Evolutionary conservation across 2,113 vertebrate genomes (phyloP).

Genomic region (Eulemur macaco): DNA sequence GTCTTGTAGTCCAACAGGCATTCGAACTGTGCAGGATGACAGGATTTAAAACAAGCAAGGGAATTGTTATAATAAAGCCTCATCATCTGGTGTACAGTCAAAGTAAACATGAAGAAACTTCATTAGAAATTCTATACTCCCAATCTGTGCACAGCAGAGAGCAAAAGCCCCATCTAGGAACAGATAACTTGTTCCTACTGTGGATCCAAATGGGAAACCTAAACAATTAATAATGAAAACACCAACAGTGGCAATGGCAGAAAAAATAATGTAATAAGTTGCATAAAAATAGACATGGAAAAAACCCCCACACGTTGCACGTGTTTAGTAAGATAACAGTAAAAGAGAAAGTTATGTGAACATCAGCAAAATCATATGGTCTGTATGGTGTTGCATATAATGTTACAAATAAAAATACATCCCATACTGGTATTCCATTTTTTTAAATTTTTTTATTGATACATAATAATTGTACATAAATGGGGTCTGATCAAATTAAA

Average conservation of each 20-base stretch:
- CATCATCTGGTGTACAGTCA: constrained; percentile 33
- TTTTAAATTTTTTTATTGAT: not conserved
- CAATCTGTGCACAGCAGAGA: not conserved
- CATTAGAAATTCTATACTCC: constrained; percentile 35
- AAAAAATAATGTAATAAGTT: not conserved
- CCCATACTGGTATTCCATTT: not conserved
- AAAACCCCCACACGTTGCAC: not conserved
- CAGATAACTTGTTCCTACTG: not conserved
- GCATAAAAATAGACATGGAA: not conserved
- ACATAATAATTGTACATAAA: too few species aligned
- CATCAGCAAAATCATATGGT: not conserved
- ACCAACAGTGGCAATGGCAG: not conserved
- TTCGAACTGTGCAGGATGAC: constrained; percentile 43
- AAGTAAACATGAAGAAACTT: constrained; percentile 55
- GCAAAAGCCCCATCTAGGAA: not conserved
- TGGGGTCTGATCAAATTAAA: too few species aligned
- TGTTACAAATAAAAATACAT: not conserved
- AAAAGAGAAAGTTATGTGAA: not conserved
- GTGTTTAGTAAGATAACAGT: not conserved
- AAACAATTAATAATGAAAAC: constrained; percentile 25
- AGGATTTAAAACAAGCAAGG: constrained; percentile 59
- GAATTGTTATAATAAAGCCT: constrained; percentile 70
- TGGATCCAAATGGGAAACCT: constrained; percentile 22
- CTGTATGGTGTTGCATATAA: not conserved
- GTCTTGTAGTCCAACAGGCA: constrained; percentile 29